A percentile compares a stretch with the other conserved stretches of the same genome.
These are phyloP conservation scores for Embiotoca jacksoni DNA, from an alignment of 2,113 vertebrate species.

Conservation along the genomic window DNA sequence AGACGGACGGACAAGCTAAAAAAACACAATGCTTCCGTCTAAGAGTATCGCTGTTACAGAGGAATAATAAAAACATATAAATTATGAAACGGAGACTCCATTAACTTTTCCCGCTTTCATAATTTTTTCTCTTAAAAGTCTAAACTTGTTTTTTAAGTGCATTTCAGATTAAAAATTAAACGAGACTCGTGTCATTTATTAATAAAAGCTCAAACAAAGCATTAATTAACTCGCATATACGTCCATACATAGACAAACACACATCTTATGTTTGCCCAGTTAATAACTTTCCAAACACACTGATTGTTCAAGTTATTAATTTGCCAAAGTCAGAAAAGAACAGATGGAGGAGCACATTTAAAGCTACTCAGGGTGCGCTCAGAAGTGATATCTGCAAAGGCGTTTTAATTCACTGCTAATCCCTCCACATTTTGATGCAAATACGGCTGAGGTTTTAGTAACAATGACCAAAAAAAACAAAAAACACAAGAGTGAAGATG, in stretches of 20 bases:
- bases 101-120: not conserved
- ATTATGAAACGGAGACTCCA: not conserved
- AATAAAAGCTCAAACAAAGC: not conserved
- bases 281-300: not conserved
- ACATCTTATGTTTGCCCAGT: not conserved
- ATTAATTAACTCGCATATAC: not conserved
- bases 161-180: conserved; percentile 4
- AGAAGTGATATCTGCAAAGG: conserved; percentile 32
- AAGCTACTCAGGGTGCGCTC: conserved; percentile 38
- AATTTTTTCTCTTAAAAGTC: not conserved
- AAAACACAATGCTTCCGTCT: too few relatives aligned
- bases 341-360: conserved; percentile 16
- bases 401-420: conserved; percentile 58
- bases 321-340: conserved; percentile 30
- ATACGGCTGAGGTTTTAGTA: conserved; percentile 45
- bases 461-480: conserved; percentile 57
- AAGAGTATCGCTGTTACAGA: too few relatives aligned
- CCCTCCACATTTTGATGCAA: conserved; percentile 45
- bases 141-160: not conserved
- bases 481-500: conserved; percentile 17
- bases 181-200: conserved; percentile 1
- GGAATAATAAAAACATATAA: not conserved
- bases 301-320: conserved; percentile 39
- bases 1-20: too few relatives aligned
- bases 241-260: not conserved